A percentile compares a stretch with the other conserved stretches of the same genome.
These are phyloP conservation scores for Porites evermanni DNA, from an alignment of 92 coral and sea anemone genomes.

Conservation along the genomic window DNA sequence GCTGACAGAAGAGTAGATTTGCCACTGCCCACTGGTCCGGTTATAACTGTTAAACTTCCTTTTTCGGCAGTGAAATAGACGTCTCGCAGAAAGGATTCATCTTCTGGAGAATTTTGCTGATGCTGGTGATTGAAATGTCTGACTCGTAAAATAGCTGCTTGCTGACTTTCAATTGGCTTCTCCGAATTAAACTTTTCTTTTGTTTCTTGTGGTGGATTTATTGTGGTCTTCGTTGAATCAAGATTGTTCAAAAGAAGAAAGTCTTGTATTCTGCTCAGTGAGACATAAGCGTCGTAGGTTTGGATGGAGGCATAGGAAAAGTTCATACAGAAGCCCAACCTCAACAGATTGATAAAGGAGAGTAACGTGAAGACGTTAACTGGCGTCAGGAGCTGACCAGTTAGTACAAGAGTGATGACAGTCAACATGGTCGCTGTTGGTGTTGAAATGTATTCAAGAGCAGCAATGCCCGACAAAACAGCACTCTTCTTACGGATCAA, in stretches of 20 bases:
- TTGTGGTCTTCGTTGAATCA: background rate
- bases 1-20: background rate
- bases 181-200: background rate
- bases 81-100: background rate
- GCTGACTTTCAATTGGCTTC: background rate
- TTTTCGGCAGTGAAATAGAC: background rate
- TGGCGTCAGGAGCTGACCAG: background rate
- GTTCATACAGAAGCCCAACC: background rate
- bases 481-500: slow-evolving; percentile 1
- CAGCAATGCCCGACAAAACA: background rate
- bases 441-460: background rate
- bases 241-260: slow-evolving; percentile 2
- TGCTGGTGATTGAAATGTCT: background rate
- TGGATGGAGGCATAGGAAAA: background rate
- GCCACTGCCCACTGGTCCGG: background rate
- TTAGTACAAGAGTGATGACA: background rate
- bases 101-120: background rate
- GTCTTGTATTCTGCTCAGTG: background rate
- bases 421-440: background rate
- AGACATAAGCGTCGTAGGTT: background rate
- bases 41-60: background rate
- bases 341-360: background rate
- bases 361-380: slow-evolving; percentile 3
- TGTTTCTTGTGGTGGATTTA: background rate
- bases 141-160: background rate